These are phyloP conservation scores for Malurus leucopterus DNA, from an alignment of 2,797 vertebrate species.

Conservation along the genomic window DNA sequence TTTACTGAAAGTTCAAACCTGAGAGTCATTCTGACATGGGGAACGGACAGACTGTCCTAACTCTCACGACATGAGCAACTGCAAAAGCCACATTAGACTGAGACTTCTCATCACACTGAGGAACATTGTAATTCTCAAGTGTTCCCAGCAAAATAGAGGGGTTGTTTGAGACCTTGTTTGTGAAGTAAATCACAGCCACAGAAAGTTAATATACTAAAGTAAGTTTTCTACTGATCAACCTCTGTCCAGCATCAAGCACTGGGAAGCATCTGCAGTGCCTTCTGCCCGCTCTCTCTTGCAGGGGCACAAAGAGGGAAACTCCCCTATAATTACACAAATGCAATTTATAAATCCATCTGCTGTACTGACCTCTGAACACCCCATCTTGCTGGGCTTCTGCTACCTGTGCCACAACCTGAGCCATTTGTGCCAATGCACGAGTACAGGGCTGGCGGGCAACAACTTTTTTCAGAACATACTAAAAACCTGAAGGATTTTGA, in stretches of 20 bases:
- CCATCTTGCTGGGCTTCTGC: not conserved
- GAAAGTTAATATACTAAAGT: not conserved
- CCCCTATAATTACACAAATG: not conserved
- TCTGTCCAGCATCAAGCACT: not conserved
- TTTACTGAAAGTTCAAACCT: not conserved
- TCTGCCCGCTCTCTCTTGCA: not conserved
- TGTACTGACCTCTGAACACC: not conserved
- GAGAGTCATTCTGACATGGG: accelerated
- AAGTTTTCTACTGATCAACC: not conserved
- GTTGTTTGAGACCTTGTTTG: not conserved
- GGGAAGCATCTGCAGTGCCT: not conserved
- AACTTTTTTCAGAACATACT: not conserved
- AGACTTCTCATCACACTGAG: not conserved
- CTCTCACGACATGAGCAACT: not conserved
- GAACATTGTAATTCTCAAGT: not conserved
- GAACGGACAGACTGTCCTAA: accelerated
- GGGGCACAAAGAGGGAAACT: not conserved
- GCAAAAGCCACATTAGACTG: not conserved
- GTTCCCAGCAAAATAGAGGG: not conserved
- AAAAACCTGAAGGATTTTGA: not conserved
- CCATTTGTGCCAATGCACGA: not conserved
- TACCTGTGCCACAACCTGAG: not conserved
- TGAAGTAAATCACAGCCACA: not conserved
- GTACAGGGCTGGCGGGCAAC: not conserved
- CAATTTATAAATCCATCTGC: not conserved